Evolutionary conservation across 2,888 invertebrate genomes (phyloP), one percentile per base, ranked within the genome.

Genomic region (Spialia ferax): DNA sequence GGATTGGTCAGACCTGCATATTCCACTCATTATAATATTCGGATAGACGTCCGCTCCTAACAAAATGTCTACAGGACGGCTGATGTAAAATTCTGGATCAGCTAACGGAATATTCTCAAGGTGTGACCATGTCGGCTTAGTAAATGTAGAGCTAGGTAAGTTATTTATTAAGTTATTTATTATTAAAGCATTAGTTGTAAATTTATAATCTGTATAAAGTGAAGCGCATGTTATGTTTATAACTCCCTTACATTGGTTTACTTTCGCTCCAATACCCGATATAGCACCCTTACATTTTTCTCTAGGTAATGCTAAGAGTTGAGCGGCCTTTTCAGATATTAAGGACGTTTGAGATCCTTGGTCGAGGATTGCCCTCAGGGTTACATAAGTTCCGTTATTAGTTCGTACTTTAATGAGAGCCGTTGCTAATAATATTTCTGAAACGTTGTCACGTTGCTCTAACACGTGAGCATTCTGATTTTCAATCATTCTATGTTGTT

Each of bases 271-370:
- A 20, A 72, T 65, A 4, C 74, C 75, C 8, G 35, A 62, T 18
- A 75, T 54, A 7, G 63, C 32, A 1, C 73, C 72, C 3, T 70
- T 65, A 38, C 70, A 69, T 35, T 29, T 52, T 29, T 69, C 22
- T 32, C 71, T 45, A 3, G 38, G 48, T 10, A 71, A 22, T n/a
- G 56, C 22, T 35, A 75, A 54, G 4, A 23, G 1, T 59, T 74
- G 70, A 0, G 73, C 72, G 7, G 73, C 74, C 7, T 70, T 69
- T 29, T 61, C 71, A 1, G 72, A 69, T 10, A 75, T 73, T 0
- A 75, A 59, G 0, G 71, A 72, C 29, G 55, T 63, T 45, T 73
- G 70, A 5, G 72, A 72, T 0, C 73, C 71, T 50, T 71, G 75
- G 54, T 73, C 69, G 0, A 74, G 5, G 4, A 42, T n/a, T 15